Base-by-base conservation (phyloP, 1,140 invertebrate genomes). In the Parasteatoda tepidariorum region DNA sequence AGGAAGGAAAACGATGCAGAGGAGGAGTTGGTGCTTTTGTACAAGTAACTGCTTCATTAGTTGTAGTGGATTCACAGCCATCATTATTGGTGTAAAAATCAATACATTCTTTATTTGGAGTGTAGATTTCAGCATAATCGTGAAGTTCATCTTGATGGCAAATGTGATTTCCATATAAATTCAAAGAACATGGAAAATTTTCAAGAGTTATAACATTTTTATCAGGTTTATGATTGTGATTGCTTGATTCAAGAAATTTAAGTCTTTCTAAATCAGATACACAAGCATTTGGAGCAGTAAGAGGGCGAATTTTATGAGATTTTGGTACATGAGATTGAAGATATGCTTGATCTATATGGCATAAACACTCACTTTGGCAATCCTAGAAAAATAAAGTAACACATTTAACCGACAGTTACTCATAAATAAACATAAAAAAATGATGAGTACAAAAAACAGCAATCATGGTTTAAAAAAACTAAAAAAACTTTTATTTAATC, bases 61-160 rank as follows among this genome's bases (percentile, higher is more conserved):
- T 91, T 91, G 41, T n/a, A 31, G 61, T 26, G 2, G 55, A 74
- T 74, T 74, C 71, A 62, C 73, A 75, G 61, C 55, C 59, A 61
- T 66, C 74, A 64, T 66, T 66, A 13, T 66, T 62, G 6, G 38
- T 89, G 88, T 89, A 91, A 85, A 91, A 91, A 91, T 38, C 89
- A 87, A 88, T 91, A 85, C 91, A 91, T 89, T 96, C 95, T 87
- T 94, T 92, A 86, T 94, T 95, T 0, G 95, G 95, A n/a, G 95
- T 97, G 86, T 97, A 97, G 83, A 97, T 97, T 89, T 97, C 95
- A 7, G 95, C 95, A 88, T 97, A 97, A 88, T 97, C 95, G 87
- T 97, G 95, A 3, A 93, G 92, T 9, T 94, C 92, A 87, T 95
- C 87, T 71, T 86, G 82, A 85, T 81, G 59, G 41, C 57, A 48